These are phyloP conservation scores for Chelonus formosanus DNA, from an alignment of 2,888 invertebrate genomes.

Conservation along the genomic window DNA sequence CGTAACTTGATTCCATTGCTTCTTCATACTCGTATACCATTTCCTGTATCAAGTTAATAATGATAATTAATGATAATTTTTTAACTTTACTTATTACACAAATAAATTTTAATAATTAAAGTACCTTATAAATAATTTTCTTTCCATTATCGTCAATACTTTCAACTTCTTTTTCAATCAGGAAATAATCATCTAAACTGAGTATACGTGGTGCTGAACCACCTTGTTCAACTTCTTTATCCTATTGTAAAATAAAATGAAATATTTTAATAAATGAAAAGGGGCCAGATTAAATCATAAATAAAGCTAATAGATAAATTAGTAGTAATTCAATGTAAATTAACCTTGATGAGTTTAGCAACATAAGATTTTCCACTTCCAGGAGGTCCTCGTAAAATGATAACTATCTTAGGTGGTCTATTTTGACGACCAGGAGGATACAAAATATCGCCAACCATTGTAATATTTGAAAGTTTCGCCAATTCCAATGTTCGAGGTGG, in stretches of 20 bases:
- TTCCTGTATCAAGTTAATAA: slow-evolving; percentile 64
- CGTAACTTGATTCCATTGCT: slow-evolving; percentile 82
- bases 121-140: slow-evolving; percentile 72
- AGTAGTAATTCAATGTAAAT: slow-evolving; percentile 20
- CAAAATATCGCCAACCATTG: slow-evolving; percentile 85
- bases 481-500: slow-evolving; percentile 55
- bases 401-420: slow-evolving; percentile 83
- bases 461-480: slow-evolving; percentile 63
- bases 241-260: slow-evolving; percentile 60
- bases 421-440: slow-evolving; percentile 80
- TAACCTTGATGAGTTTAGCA: slow-evolving; percentile 85
- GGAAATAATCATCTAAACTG: slow-evolving; percentile 95
- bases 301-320: not conserved
- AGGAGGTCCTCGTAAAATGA: slow-evolving; percentile 91
- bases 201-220: slow-evolving; percentile 91
- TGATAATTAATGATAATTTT: slow-evolving; percentile 5
- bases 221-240: slow-evolving; percentile 80
- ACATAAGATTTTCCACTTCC: slow-evolving; percentile 94
- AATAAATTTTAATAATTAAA: slow-evolving; percentile 12
- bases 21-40: slow-evolving; percentile 91
- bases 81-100: not conserved
- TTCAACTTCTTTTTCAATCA: slow-evolving; percentile 84
- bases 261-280: too few relatives aligned
- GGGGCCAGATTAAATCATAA: too few relatives aligned
- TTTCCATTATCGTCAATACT: slow-evolving; percentile 78